These are phyloP conservation scores for Armadillidium nasatum DNA, from an alignment of 1,140 invertebrate genomes.

Conservation along the genomic window DNA sequence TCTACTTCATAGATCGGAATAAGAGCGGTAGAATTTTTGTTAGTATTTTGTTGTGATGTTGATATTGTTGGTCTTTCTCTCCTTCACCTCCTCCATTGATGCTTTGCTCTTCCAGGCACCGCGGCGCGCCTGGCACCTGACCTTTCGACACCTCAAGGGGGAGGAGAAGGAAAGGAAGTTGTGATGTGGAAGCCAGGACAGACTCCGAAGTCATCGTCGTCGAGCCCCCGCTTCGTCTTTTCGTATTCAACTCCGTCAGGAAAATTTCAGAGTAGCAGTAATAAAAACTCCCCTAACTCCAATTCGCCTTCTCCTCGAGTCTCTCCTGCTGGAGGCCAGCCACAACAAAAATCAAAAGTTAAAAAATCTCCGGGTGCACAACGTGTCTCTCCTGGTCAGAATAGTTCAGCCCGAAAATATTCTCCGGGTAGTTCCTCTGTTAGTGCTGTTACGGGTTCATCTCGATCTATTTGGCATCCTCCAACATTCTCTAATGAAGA, in stretches of 20 bases:
- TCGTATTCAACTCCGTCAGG: neutral
- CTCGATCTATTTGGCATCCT: neutral
- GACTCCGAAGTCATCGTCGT: neutral
- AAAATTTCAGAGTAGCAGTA: neutral
- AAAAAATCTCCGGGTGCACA: neutral
- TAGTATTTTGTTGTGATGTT: neutral
- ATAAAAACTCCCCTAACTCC: neutral
- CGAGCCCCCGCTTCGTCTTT: neutral
- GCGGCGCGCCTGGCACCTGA: neutral
- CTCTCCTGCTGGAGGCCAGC: neutral
- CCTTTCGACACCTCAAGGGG: neutral
- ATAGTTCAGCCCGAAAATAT: neutral
- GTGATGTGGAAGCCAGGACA: neutral
- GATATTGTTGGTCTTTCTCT: neutral
- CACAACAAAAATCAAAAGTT: neutral
- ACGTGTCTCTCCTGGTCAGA: neutral
- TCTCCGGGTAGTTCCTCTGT: neutral
- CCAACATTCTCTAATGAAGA: neutral
- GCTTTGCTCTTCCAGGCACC: conserved; percentile 7
- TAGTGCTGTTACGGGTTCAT: neutral
- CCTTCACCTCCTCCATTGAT: conserved; percentile 3
- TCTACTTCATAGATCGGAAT: neutral
- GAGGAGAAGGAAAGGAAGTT: neutral
- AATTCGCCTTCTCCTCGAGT: neutral
- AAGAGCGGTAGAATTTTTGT: too few relatives aligned